Evolutionary conservation across 2,888 invertebrate genomes (phyloP).

Genomic region (Meiosimyza decipiens): DNA sequence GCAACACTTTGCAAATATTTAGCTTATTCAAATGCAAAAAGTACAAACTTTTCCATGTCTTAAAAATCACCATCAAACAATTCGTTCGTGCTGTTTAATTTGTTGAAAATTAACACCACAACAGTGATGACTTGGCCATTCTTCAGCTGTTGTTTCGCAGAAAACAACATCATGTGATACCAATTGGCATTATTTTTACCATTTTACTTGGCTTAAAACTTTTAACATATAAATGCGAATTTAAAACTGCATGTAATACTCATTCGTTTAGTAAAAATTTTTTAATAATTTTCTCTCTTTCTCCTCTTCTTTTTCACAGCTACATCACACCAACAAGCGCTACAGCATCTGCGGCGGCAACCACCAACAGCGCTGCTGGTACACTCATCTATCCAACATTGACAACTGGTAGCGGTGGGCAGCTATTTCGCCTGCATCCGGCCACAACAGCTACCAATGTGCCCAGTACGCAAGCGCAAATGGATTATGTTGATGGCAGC

Average conservation of each 20-base stretch:
- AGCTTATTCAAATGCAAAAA: too few relatives aligned
- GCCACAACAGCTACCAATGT: constrained; percentile 42
- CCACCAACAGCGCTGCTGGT: constrained; percentile 43
- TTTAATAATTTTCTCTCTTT: constrained; percentile 13
- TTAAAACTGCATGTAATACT: constrained; percentile 4
- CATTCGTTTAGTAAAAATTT: neutral
- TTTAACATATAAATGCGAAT: constrained; percentile 31
- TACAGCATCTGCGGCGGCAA: constrained; percentile 46
- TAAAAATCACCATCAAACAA: too few relatives aligned
- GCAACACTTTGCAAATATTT: too few relatives aligned
- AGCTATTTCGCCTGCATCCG: constrained; percentile 59
- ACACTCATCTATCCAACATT: constrained; percentile 60
- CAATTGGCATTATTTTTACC: neutral
- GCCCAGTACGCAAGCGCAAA: constrained; percentile 9
- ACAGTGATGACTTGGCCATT: neutral
- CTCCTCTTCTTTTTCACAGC: constrained; percentile 50
- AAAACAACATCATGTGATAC: constrained; percentile 20
- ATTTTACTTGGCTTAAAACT: constrained; percentile 20
- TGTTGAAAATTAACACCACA: too few relatives aligned
- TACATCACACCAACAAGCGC: constrained; percentile 64
- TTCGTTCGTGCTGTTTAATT: too few relatives aligned
- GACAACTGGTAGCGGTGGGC: constrained; percentile 46
- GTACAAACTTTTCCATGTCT: too few relatives aligned
- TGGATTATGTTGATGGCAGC: constrained; percentile 31
- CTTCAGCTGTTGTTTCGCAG: neutral